Percentiles rank a stretch among this genome's conserved stretches.
These are phyloP conservation scores for Sinocyclocheilus anophthalmus DNA, from an alignment of 2,113 vertebrate species.

Conservation along the genomic window DNA sequence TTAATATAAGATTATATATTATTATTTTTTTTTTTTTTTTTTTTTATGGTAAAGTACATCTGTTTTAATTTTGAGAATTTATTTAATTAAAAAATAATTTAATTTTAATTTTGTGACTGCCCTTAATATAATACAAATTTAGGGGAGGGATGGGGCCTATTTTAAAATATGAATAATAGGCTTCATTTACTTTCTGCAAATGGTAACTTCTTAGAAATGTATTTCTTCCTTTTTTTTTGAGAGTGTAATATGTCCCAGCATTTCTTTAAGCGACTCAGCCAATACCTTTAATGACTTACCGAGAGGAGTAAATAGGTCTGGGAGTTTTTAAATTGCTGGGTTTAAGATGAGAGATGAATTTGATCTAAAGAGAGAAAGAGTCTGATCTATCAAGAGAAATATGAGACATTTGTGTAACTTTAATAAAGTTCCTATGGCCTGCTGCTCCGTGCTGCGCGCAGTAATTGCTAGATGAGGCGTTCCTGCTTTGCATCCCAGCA, in stretches of 20 bases:
- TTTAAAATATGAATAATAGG: not conserved
- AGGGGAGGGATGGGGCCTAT: not conserved
- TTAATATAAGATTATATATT: too few species aligned
- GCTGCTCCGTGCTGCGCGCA: not conserved
- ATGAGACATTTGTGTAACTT: slow-evolving; percentile 34
- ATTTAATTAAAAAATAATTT: not conserved
- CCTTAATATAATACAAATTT: not conserved
- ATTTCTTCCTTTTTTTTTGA: too few species aligned
- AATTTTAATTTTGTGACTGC: not conserved
- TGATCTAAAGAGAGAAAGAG: slow-evolving; percentile 16
- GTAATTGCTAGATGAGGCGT: slow-evolving; percentile 60
- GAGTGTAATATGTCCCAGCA: not conserved
- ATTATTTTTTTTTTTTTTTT: too few species aligned
- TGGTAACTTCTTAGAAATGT: not conserved
- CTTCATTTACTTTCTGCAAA: not conserved
- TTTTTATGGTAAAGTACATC: too few species aligned
- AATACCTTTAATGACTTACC: not conserved
- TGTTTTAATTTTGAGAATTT: not conserved
- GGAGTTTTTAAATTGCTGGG: not conserved
- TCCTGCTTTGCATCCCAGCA: slow-evolving; percentile 62
- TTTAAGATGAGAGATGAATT: slow-evolving; percentile 17
- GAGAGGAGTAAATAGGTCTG: slow-evolving; percentile 5
- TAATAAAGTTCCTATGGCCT: slow-evolving; percentile 64
- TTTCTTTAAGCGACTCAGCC: not conserved
- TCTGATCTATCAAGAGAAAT: slow-evolving; percentile 13